Evolutionary conservation across 1,140 invertebrate genomes (phyloP).

Genomic region (Lasioglossum baleicum): DNA sequence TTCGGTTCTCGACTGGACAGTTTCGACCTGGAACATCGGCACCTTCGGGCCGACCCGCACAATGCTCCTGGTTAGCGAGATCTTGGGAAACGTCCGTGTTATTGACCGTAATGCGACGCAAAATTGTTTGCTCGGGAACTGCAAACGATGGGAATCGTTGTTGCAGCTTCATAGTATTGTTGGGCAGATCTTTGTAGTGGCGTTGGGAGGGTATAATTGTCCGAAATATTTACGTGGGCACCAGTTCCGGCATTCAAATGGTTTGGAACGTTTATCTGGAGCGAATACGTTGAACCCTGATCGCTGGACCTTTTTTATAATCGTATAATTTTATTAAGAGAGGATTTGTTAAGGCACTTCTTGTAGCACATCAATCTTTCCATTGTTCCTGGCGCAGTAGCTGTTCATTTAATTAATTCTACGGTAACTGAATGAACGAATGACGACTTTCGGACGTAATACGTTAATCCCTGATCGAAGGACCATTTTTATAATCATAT

Average conservation of each 20-base stretch:
- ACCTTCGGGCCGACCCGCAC: conserved; percentile 24
- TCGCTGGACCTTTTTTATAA: no score
- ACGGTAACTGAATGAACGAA: no score
- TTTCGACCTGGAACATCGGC: conserved; percentile 37
- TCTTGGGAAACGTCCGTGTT: neutral
- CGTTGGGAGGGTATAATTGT: neutral
- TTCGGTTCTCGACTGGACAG: conserved; percentile 42
- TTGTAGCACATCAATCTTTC: no score
- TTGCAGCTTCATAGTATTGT: neutral
- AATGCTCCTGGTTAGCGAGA: neutral
- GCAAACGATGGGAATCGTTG: neutral
- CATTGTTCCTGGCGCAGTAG: no score
- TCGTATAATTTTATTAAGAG: no score
- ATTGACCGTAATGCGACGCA: neutral
- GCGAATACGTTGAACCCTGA: no score
- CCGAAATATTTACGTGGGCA: neutral
- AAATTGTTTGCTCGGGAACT: conserved; percentile 9
- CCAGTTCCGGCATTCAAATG: neutral
- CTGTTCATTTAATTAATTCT: no score
- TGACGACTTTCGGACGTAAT: no score
- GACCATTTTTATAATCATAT: no score
- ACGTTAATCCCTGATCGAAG: no score
- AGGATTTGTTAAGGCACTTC: no score
- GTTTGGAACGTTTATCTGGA: neutral
- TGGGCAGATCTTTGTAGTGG: neutral